Percentiles rank a stretch among this genome's conserved stretches.
Conservation (phyloP, 2,888 invertebrate genomes). For the Pammene aurita region DNA sequence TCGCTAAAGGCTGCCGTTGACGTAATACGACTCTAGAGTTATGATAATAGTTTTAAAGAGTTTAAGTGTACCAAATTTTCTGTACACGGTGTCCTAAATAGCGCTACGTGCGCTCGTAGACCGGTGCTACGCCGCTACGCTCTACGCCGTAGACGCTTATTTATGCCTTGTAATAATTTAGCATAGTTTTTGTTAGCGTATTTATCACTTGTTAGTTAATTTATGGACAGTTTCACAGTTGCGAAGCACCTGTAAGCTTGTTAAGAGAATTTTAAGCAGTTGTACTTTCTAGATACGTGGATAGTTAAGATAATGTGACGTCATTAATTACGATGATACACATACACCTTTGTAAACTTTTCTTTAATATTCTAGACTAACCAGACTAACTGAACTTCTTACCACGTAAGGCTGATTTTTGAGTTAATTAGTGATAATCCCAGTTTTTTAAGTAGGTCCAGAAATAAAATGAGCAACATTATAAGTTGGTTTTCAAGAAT, state of each 20-base stretch:
- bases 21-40: slow-evolving; percentile 76
- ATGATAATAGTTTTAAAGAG: slow-evolving; percentile 79
- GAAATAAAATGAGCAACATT: too few relatives aligned
- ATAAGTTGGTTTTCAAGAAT: too few relatives aligned
- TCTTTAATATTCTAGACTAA: too few relatives aligned
- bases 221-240: slow-evolving; percentile 37
- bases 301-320: background rate
- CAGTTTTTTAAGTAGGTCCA: too few relatives aligned
- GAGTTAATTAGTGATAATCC: too few relatives aligned
- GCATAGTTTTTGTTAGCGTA: slow-evolving; percentile 62
- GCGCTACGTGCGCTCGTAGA: slow-evolving; percentile 59
- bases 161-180: slow-evolving; percentile 70
- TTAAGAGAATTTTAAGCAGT: slow-evolving; percentile 17
- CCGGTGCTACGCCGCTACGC: slow-evolving; percentile 45
- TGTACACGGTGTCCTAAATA: slow-evolving; percentile 63
- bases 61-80: slow-evolving; percentile 74
- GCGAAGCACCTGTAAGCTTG: slow-evolving; percentile 32
- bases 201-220: slow-evolving; percentile 51
- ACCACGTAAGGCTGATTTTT: too few relatives aligned
- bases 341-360: too few relatives aligned
- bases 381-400: too few relatives aligned
- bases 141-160: slow-evolving; percentile 65
- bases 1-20: slow-evolving; percentile 61
- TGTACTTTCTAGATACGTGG: background rate
- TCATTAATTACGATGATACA: background rate